Base-by-base conservation (phyloP, 2,888 invertebrate genomes). In the Dione juno region DNA sequence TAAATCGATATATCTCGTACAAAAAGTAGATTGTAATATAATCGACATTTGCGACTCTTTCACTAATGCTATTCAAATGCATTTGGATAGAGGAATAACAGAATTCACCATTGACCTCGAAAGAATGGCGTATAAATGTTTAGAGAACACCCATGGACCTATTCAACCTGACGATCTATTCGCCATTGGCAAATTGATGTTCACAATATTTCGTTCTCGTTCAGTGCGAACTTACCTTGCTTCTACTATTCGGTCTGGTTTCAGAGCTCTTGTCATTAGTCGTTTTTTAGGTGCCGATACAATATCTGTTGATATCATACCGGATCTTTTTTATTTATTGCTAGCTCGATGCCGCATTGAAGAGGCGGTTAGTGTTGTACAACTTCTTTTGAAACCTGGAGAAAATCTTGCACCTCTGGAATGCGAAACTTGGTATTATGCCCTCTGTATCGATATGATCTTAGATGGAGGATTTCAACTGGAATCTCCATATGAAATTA, bases 391-490 rank as follows among this genome's bases (percentile, higher is more conserved):
- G 65, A 78, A 80, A 41, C 76, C 89, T 68, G 77, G 78, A 14
- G 79, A 84, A 70, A 81, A 77, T 67, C 78, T 81, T 68, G 71
- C 78, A 57, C 81, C 86, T 14, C 78, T 84, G 65, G 86, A 85
- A 61, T 83, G 82, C 72, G 89, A 92, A 77, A 88, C 87, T 11
- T 94, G 94, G 92, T 95, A 95, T 77, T 94, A 94, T 75, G 94
- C 94, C 0, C 86, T 95, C 45, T 94, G 94, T 73, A 87, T 95
- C 68, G 94, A 95, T 67, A 80, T 95, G 76, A 86, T 94, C 65
- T 78, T 95, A 50, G 94, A 95, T 76, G 91, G 95, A 75, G 93
- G 94, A 7, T 92, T 94, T 78, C 86, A 90, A 69, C 76, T 94
- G 61, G 94, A 94, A 79, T 83, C 90, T 1, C 90, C 93, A 5